Conservation (phyloP, 2,888 invertebrate genomes). For the Rhodophaea formosa region DNA sequence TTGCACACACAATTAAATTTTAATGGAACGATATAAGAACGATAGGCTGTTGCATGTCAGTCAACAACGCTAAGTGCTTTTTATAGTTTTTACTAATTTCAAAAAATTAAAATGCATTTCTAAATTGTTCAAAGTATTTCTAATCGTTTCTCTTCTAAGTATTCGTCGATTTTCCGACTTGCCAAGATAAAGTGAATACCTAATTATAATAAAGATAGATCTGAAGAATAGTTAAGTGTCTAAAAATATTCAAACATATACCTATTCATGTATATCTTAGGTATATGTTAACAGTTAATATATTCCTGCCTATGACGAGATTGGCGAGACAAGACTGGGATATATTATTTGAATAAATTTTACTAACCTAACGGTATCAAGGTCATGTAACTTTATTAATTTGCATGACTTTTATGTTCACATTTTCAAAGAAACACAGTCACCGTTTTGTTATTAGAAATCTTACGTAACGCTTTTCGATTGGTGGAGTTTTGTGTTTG, state of each 20-base stretch:
- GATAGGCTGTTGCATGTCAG: conserved; percentile 17
- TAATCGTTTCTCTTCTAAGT: background rate
- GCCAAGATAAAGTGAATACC: no score
- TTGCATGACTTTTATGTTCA: conserved; percentile 4
- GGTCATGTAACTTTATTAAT: background rate
- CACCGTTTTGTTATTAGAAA: background rate
- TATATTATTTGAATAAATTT: background rate
- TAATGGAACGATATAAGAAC: conserved; percentile 20
- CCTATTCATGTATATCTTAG: background rate
- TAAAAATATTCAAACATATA: background rate
- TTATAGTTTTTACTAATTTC: background rate
- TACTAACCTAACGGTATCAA: background rate
- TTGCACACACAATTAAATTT: conserved; percentile 20
- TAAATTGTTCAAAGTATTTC: background rate
- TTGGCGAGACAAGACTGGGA: background rate
- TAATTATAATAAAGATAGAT: no score
- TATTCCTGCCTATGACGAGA: background rate
- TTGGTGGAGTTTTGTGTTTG: background rate
- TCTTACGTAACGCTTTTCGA: conserved; percentile 1
- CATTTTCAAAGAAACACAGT: background rate
- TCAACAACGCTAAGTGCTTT: conserved; percentile 8
- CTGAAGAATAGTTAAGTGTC: no score
- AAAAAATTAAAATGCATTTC: background rate
- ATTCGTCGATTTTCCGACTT: no score
- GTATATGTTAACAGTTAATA: no score